Percentiles rank a stretch among this genome's conserved stretches.
These are phyloP conservation scores for Crotophaga sulcirostris DNA, from an alignment of 2,113 vertebrate genomes.

Conservation along the genomic window DNA sequence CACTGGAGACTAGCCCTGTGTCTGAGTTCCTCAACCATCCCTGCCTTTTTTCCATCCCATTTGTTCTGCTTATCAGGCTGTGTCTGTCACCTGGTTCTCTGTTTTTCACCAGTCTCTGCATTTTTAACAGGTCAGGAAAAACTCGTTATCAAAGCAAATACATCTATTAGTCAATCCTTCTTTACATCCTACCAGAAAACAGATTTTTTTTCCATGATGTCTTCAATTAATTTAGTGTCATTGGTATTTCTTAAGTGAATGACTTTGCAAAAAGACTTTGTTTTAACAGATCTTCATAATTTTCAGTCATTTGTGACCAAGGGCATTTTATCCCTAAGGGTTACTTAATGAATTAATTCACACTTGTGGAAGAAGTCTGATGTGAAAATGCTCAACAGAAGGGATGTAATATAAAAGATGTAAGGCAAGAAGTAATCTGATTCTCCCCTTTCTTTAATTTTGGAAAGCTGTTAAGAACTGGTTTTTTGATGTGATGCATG, in stretches of 20 bases:
- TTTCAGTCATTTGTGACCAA: not conserved
- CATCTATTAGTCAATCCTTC: not conserved
- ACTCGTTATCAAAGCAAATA: not conserved
- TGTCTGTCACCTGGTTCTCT: not conserved
- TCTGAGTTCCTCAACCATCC: not conserved
- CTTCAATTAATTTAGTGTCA: not conserved
- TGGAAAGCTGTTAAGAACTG: not conserved
- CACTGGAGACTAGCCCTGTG: accelerated
- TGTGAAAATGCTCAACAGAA: not conserved
- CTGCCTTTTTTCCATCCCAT: not conserved
- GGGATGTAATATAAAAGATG: not conserved
- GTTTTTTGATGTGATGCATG: not conserved
- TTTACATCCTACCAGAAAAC: not conserved
- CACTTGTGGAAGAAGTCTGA: not conserved
- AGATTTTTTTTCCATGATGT: not conserved
- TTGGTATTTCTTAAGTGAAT: not conserved
- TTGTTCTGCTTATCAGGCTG: not conserved
- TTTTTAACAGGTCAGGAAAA: not conserved
- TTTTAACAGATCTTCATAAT: not conserved
- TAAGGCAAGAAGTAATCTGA: not conserved
- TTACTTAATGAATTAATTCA: not conserved
- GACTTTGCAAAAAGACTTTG: not conserved
- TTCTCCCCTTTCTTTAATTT: not conserved
- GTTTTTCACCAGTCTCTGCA: not conserved
- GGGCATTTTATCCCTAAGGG: not conserved